phyloP scores from a whole-genome alignment of 2,113 vertebrate genomes.

The Pomatorhinus ruficollis region DNA sequence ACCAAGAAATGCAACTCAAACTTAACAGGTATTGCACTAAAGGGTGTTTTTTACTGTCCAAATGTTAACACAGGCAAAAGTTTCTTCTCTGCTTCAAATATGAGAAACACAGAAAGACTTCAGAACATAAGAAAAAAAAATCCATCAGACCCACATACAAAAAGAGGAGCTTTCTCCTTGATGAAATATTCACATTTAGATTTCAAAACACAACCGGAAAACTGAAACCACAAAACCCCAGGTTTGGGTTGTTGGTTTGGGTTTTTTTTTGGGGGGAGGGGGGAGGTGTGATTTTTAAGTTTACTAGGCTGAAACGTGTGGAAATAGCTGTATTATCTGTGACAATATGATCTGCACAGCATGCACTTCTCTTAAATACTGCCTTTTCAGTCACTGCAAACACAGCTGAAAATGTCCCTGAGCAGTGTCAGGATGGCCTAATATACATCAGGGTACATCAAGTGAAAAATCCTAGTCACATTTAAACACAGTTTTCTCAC shows the following conservation, averaged over 20 bases:
- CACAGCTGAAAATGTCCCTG: not conserved
- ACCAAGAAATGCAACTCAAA: not conserved
- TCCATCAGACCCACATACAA: not conserved
- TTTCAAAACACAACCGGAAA: not conserved
- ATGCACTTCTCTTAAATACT: not conserved
- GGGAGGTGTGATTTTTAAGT: accelerated
- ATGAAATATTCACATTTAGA: not conserved
- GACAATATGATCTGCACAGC: not conserved
- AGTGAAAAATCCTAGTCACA: not conserved
- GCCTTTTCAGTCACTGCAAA: not conserved
- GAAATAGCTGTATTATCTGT: not conserved
- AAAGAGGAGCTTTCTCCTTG: not conserved
- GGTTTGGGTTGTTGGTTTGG: not conserved
- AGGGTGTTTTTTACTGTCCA: not conserved
- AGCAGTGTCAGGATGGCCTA: not conserved
- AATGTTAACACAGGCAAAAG: not conserved
- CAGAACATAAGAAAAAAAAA: not conserved
- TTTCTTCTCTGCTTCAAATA: not conserved
- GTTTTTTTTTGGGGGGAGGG: accelerated
- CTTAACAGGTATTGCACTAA: not conserved
- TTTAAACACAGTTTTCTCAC: not conserved
- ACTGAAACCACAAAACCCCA: not conserved
- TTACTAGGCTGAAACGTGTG: not conserved
- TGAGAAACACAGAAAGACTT: not conserved
- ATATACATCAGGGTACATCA: not conserved